Conservation (phyloP, 2,113 vertebrate genomes). For the Mus pahari region DNA sequence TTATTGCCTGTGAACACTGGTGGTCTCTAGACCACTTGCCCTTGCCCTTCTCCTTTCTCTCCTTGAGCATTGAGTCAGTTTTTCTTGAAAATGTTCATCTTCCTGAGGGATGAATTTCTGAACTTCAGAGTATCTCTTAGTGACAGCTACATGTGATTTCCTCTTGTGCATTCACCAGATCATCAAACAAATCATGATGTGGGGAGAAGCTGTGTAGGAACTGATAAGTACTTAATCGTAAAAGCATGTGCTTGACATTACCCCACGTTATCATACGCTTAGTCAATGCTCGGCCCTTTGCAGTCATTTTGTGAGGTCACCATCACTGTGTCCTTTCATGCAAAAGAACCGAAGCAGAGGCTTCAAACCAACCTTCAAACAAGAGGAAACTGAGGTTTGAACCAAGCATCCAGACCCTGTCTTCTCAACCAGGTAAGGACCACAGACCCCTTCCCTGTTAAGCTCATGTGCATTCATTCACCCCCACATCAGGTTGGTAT, state of each 20-base stretch:
- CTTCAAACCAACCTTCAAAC: neutral
- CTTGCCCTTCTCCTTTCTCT: neutral
- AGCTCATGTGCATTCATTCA: rapidly evolving
- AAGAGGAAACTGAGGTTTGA: neutral
- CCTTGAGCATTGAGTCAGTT: neutral
- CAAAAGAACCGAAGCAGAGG: neutral
- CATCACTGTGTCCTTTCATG: neutral
- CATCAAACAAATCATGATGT: neutral
- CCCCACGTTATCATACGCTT: neutral
- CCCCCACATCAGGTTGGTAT: neutral
- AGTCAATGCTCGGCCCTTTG: neutral
- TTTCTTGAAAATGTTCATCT: slow-evolving; percentile 2
- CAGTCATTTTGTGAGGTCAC: neutral
- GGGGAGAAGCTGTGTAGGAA: neutral
- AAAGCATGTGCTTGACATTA: neutral
- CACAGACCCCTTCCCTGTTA: neutral
- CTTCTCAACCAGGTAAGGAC: neutral
- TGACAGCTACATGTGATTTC: neutral
- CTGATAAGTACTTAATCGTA: neutral
- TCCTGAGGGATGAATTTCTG: slow-evolving; percentile 41
- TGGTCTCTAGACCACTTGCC: neutral
- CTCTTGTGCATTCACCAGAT: neutral
- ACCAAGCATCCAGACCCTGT: neutral
- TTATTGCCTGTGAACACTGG: neutral
- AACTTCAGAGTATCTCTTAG: slow-evolving; percentile 37